These are phyloP conservation scores for Anastatus disparis DNA, from an alignment of 1,140 invertebrate species.

Conservation along the genomic window DNA sequence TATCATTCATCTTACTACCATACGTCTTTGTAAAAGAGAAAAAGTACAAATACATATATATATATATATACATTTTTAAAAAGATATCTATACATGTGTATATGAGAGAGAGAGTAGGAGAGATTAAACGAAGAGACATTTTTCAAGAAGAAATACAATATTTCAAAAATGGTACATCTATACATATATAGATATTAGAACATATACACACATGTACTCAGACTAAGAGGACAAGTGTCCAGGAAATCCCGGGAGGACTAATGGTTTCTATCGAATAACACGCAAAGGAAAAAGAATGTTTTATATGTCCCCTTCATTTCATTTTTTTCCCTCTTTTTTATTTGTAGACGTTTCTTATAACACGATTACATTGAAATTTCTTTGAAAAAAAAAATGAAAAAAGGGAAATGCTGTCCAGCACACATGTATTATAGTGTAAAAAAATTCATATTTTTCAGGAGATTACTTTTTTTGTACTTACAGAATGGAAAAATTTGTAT, in stretches of 20 bases:
- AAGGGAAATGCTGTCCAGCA: no score
- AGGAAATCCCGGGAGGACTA: conserved; percentile 31
- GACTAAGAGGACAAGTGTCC: conserved; percentile 32
- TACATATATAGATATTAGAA: not conserved
- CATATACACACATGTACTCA: not conserved
- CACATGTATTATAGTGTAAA: no score
- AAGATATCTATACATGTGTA: not conserved
- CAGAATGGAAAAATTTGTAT: no score
- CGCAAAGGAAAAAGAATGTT: not conserved
- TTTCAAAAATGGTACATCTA: not conserved
- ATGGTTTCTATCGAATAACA: conserved; percentile 24
- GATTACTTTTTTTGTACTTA: no score
- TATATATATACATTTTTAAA: conserved; percentile 27
- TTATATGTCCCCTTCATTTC: not conserved
- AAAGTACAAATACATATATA: no score
- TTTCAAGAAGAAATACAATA: conserved; percentile 29
- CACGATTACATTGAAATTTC: no score
- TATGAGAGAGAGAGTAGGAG: no score
- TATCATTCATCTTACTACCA: not conserved
- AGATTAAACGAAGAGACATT: conserved; percentile 17
- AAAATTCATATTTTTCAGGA: no score
- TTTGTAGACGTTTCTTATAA: no score
- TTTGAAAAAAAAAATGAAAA: no score
- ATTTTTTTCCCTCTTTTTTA: not conserved
- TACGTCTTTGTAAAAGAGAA: not conserved